These are phyloP conservation scores for Nudaria mundana DNA, from an alignment of 2,888 invertebrate species.

Conservation along the genomic window DNA sequence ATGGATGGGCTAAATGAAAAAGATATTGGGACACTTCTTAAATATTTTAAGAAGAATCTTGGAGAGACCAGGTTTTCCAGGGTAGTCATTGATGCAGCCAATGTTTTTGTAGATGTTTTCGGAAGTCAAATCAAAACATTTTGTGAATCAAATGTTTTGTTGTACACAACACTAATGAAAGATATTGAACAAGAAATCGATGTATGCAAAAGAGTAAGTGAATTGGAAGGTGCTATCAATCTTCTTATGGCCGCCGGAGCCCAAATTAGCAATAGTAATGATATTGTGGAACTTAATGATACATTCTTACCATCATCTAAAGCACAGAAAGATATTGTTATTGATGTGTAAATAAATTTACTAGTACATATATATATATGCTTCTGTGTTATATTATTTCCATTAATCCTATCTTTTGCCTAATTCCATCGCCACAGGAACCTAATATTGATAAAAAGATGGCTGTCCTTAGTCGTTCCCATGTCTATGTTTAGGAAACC, in stretches of 20 bases:
- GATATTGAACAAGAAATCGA: conserved; percentile 85
- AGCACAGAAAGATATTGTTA: conserved; percentile 80
- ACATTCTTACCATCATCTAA: conserved; percentile 57
- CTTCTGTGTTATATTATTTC: not conserved
- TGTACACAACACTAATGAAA: conserved; percentile 82
- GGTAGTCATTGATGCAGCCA: conserved; percentile 87
- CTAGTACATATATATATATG: not conserved
- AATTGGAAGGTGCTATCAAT: conserved; percentile 86
- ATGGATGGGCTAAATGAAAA: conserved; percentile 86
- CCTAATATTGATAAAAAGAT: too few relatives aligned
- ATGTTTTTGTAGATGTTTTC: conserved; percentile 88
- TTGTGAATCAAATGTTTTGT: conserved; percentile 81
- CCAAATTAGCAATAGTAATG: conserved; percentile 64
- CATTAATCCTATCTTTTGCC: too few relatives aligned
- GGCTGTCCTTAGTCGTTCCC: too few relatives aligned
- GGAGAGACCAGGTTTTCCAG: conserved; percentile 88
- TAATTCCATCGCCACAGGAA: too few relatives aligned
- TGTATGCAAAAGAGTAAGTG: conserved; percentile 82
- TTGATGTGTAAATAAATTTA: conserved; percentile 62
- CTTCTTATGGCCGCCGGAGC: conserved; percentile 84
- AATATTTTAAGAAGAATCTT: conserved; percentile 88
- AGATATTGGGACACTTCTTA: conserved; percentile 84
- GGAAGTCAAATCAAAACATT: conserved; percentile 83
- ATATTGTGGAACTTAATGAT: conserved; percentile 53
- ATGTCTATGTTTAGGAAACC: too few relatives aligned